Evolutionary conservation across 2,888 invertebrate genomes (phyloP), one percentile per base, ranked within the genome.

Genomic region (Ormyrus pomaceus): DNA sequence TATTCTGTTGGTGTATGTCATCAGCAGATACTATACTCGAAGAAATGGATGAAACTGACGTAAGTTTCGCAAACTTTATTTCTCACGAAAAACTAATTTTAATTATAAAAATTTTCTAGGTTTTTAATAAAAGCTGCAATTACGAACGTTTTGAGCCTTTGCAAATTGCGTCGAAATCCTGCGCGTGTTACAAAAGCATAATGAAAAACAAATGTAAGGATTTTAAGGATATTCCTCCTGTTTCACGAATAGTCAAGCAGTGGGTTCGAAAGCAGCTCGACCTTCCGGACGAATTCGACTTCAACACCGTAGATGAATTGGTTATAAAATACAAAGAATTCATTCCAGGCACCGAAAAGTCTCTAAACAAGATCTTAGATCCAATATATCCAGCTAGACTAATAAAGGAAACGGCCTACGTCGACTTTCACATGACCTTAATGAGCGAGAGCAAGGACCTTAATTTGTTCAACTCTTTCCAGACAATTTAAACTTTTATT

Each of bases 31-130:
- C 88, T 50, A 82, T 80, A 4, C 84, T 88, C 79, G 87, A 87
- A 34, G 88, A 90, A 83, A 88, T 88, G 87, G 89, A 90, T 64
- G 89, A 90, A 34, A 87, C 87, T 5, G 89, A 88, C 61, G 90
- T 89, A 85, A 88, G 6, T 48, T 59, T 58, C 13, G 34, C 11
- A 58, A 73, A 70, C 53, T 53, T 13, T 59, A 11, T 65, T 61
- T 69, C 4, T 78, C 64, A 77, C 55, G 45, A 72, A 34, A 58
- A 56, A 19, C 62, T n/a, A 71, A 6, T 73, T 9, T 79, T 51
- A 78, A 34, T 34, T 34, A 34, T 34, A 34, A 34, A 34, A 34
- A 34, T 79, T 61, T 82, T 82, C 7, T 68, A 89, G 89, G 88
- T 89, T 2, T 89, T 89, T 72, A 87, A 88, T 75, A 89, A 88